These are phyloP conservation scores for Perodicticus potto DNA, from an alignment of 2,797 vertebrate genomes.

Conservation along the genomic window DNA sequence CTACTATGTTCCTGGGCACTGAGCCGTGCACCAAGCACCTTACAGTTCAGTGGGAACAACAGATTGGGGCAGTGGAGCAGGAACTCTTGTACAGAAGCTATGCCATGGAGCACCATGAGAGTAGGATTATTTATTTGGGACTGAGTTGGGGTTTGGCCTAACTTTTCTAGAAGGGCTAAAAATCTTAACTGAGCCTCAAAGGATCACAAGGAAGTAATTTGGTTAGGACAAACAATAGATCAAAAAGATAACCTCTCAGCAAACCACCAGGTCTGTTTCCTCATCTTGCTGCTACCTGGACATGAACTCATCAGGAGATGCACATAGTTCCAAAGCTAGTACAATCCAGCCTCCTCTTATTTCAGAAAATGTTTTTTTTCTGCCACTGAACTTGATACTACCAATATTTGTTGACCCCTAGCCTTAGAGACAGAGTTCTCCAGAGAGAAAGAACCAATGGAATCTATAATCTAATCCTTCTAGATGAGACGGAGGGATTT, in stretches of 20 bases:
- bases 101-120: background rate
- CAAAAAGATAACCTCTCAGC: background rate
- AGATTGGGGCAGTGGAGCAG: background rate
- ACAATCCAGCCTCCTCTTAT: background rate
- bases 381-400: background rate
- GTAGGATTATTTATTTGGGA: background rate
- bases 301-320: background rate
- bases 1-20: background rate
- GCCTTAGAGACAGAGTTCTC: background rate
- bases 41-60: no score
- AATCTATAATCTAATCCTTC: no score
- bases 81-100: background rate
- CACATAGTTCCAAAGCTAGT: background rate
- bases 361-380: background rate
- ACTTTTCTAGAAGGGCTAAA: background rate
- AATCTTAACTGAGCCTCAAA: background rate
- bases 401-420: background rate
- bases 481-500: background rate
- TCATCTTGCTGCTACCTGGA: background rate
- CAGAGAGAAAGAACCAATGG: no score
- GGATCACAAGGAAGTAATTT: background rate
- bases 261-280: background rate
- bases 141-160: background rate
- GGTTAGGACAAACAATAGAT: background rate
- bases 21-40: background rate